Evolutionary conservation across 2,113 vertebrate genomes (phyloP).

Genomic region (Psilopsiagon aurifrons): DNA sequence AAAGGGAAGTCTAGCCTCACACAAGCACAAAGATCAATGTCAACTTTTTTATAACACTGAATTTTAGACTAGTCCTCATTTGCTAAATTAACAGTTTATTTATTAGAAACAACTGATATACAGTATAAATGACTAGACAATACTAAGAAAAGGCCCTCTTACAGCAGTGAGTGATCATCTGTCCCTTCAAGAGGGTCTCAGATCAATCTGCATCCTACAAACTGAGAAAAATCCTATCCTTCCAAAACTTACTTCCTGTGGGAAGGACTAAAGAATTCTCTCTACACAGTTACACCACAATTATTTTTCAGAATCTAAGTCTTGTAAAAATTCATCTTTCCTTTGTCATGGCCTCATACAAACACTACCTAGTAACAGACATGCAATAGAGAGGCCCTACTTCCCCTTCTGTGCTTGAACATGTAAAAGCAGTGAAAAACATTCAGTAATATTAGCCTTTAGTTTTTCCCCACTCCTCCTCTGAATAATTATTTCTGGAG

Average conservation of each 20-base stretch:
- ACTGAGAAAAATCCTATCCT: not conserved
- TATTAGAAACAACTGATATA: not conserved
- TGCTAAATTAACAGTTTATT: not conserved
- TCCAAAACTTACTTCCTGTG: not conserved
- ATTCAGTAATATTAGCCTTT: not conserved
- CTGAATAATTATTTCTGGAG: not conserved
- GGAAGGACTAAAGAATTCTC: not conserved
- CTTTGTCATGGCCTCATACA: not conserved
- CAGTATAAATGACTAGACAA: not conserved
- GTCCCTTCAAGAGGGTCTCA: not conserved
- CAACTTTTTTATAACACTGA: not conserved
- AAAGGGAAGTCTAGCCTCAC: not conserved
- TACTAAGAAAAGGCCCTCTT: not conserved
- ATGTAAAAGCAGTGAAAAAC: not conserved
- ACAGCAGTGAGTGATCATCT: not conserved
- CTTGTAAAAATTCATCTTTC: not conserved
- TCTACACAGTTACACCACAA: not conserved
- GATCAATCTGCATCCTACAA: not conserved
- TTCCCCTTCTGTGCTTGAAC: not conserved
- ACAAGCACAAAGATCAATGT: not conserved
- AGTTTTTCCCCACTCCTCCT: not conserved
- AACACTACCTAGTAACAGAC: not conserved
- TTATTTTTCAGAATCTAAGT: not conserved
- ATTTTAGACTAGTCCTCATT: not conserved
- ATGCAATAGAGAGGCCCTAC: fast-evolving